Percentiles rank a stretch among this genome's conserved stretches.
Conservation (phyloP, 23 tunicate species). For the Ciona savignyi region DNA sequence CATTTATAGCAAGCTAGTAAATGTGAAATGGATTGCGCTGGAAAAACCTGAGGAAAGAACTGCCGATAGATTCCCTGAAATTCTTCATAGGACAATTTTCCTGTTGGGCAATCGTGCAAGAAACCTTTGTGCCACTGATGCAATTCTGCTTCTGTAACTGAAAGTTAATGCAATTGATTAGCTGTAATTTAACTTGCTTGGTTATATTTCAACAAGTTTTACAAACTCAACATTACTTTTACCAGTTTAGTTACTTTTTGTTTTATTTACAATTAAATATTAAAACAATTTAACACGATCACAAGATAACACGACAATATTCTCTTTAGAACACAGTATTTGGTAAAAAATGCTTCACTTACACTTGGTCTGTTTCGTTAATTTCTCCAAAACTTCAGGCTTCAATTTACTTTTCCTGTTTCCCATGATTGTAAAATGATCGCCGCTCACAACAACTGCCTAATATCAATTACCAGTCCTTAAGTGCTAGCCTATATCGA, state of each 20-base stretch:
- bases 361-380: conserved; percentile 82
- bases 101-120: conserved; percentile 96
- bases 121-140: conserved; percentile 97
- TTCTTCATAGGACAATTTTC: conserved; percentile 83
- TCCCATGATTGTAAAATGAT: too few species aligned
- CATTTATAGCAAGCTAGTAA: too few species aligned
- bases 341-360: conserved; percentile 6
- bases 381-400: conserved; percentile 69
- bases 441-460: too few species aligned
- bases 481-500: too few species aligned
- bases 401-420: conserved; percentile 65
- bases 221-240: not conserved
- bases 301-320: too few species aligned
- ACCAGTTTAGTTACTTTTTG: not conserved
- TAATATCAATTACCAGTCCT: too few species aligned
- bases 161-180: not conserved
- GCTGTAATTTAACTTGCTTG: not conserved
- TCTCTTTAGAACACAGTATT: not conserved
- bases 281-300: too few species aligned
- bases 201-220: not conserved
- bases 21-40: too few species aligned
- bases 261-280: too few species aligned
- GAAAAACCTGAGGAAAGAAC: conserved; percentile 91
- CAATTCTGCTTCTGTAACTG: conserved; percentile 89
- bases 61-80: conserved; percentile 95